Base-by-base conservation (phyloP, 2,113 vertebrate genomes). In the Cyanocitta stelleri region DNA sequence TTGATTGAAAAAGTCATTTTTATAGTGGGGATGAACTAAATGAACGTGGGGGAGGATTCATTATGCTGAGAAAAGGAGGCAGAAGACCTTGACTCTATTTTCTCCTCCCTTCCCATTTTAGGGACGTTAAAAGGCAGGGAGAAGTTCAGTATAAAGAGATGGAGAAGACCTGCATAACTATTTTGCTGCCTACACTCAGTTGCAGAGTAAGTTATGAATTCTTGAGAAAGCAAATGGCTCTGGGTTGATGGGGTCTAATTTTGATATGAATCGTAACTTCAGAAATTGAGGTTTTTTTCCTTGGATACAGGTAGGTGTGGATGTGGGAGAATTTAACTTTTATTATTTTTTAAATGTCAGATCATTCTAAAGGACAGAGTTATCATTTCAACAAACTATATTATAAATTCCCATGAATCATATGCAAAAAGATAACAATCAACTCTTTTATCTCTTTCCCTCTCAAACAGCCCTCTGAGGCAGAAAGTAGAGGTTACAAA, bases 1-100 rank as follows among this genome's bases (percentile, higher is more conserved):
- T 95, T 96, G 94, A 96, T 95, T 96, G 95, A 96, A 95, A 95
- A 96, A 95, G 82, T 87, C 30, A 94, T 96, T 96, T 97, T 97
- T 94, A 94, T 91, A 85, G 95, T 74, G 37, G 51, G 95, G 86
- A 94, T 88, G 78, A 92, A 73, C 68, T 93, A 96, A 96, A 96
- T 93, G 94, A 94, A 88, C 22, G 27, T 51, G 96, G 88, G 58
- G 96, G 96, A 97, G 96, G 94, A 96, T 90, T 81, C 83, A 95
- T 96, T 95, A 86, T 87, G 54, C 72, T 73, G 81, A 92, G 83
- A 85, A 86, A 77, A 81, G 54, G 35, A 93, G 72, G 76, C 46
- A 93, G 84, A 92, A 91, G 94, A 96, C 95, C 95, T 97, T 97
- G 96, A 91, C 73, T 85, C 5, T 71, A 71, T 64, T 80, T 95